Evolutionary conservation across 2,888 invertebrate species (phyloP), one percentile per base, ranked within the genome.

Genomic region (Panorpa germanica): DNA sequence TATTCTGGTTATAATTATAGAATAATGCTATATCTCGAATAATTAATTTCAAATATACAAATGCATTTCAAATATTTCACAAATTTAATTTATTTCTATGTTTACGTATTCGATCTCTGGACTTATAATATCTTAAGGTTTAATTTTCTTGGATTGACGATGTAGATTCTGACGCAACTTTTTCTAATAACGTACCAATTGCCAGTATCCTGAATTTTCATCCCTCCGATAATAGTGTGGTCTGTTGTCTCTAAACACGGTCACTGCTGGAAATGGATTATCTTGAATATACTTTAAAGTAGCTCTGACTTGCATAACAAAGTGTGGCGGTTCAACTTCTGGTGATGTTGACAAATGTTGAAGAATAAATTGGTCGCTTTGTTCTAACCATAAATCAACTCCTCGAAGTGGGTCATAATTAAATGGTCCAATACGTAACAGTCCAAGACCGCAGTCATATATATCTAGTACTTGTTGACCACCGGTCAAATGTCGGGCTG

Each of bases 281-380:
- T 90, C 83, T 57, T 88, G 83, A 45, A 93, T 88, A 52, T 86
- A 88, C 54, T 82, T 82, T 40, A 93, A 61, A n/a, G 88, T 80
- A 34, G 80, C 71, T 44, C 88, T 70, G 38, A 48, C 47, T 62
- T 83, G 72, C 46, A 74, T 73, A 23, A 85, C 86, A 52, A 90
- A 90, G 57, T 86, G 81, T 35, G 85, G 81, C 34, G 82, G 77
- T 50, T 93, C 91, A 3, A 88, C 86, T 43, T 83, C 83, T 1
- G 91, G 91, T 31, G 86, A 76, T 34, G 91, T 88, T 39, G 90
- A 90, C 39, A 93, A 64, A 54, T 90, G 86, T 55, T 88, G 78
- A 43, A 90, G 64, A 35, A 93, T 82, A 56, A 90, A 83, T 43
- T 86, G 85, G 57, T 93, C 90, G n/a, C 78, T 73, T 51, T 90